Percentiles rank a stretch among this genome's conserved stretches.
Conservation (phyloP, 2,797 vertebrate species). For the Microtus obscurus region DNA sequence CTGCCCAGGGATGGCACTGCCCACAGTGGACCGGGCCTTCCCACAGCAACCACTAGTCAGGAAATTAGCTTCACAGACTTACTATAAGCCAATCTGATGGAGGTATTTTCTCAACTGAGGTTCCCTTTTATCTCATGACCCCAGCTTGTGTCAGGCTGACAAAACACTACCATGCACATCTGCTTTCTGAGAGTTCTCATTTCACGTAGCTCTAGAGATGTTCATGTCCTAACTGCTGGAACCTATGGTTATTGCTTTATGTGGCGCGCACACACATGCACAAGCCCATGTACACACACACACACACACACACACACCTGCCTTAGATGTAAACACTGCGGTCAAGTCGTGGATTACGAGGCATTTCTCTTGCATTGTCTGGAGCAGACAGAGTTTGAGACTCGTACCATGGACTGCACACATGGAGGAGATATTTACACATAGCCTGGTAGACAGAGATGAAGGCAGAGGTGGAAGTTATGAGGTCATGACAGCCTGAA, state of each 20-base stretch:
- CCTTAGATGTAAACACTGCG: not conserved
- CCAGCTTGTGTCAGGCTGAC: not conserved
- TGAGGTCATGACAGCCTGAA: not conserved
- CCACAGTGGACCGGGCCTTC: not conserved
- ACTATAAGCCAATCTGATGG: not conserved
- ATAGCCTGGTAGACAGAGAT: rapidly evolving
- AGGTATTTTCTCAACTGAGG: not conserved
- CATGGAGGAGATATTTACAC: not conserved
- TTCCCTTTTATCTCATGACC: not conserved
- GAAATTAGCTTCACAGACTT: not conserved
- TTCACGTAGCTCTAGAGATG: not conserved
- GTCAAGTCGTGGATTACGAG: not conserved
- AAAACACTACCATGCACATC: not conserved
- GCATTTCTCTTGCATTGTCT: not conserved
- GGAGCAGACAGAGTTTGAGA: not conserved
- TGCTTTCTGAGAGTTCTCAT: not conserved
- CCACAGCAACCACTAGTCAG: not conserved
- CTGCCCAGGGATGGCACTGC: not conserved
- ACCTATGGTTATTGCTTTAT: not conserved
- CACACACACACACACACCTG: not conserved
- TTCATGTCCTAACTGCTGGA: not conserved
- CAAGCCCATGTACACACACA: not conserved
- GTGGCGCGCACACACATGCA: not conserved
- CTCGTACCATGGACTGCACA: not conserved
- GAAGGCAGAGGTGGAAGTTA: not conserved